Conservation (phyloP, 2,888 invertebrate genomes). For the Patella depressa region DNA sequence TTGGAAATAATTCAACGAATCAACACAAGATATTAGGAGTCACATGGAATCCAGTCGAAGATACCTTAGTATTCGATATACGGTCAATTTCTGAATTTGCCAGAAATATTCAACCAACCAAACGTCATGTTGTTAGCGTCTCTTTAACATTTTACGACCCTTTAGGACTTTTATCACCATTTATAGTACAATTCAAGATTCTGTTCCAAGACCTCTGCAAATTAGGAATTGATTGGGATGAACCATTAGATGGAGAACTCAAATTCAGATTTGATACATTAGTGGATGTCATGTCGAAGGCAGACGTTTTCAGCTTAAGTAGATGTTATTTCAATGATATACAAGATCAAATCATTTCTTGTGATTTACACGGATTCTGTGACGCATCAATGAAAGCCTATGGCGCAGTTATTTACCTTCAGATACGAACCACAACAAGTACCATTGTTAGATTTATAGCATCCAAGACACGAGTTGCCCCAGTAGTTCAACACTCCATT, state of each 20-base stretch:
- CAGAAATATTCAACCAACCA: too few relatives aligned
- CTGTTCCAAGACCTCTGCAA: neutral
- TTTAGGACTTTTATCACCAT: too few relatives aligned
- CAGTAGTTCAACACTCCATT: too few relatives aligned
- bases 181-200: too few relatives aligned
- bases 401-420: neutral
- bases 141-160: too few relatives aligned
- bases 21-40: conserved; percentile 7
- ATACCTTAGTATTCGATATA: neutral
- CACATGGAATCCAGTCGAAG: neutral
- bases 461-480: too few relatives aligned
- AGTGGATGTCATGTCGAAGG: neutral
- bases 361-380: neutral
- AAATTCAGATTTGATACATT: neutral
- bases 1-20: too few relatives aligned
- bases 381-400: conserved; percentile 2
- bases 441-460: too few relatives aligned
- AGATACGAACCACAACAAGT: too few relatives aligned
- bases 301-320: neutral
- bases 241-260: neutral
- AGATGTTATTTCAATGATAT: neutral
- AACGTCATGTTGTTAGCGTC: too few relatives aligned
- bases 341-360: neutral
- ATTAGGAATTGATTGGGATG: conserved; percentile 1
- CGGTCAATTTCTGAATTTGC: neutral